Evolutionary conservation across 2,888 invertebrate species (phyloP), one percentile per base, ranked within the genome.

Genomic region (Cephonodes hylas): DNA sequence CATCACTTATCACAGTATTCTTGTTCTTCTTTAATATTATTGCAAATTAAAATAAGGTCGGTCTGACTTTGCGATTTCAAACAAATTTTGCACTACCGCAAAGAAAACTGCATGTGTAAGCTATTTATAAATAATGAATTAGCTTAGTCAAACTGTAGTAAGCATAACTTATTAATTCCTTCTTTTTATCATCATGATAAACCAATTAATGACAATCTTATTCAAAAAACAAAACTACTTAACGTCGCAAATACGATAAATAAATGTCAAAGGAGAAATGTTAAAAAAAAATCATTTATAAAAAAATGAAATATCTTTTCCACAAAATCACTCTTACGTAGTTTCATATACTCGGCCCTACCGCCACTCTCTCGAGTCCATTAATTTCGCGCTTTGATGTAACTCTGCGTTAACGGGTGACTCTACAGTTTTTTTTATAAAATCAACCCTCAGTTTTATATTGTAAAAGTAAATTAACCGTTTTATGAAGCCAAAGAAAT

Each of bases 351-450:
- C 56, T 27, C n/a, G 44, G 58, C 31, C 38, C 15, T 42, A 34
- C 25, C 31, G n/a, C 7, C 10, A 62, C 59, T 66, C 64, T 62
- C 31, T 63, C 63, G 64, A 66, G 65, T 74, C 79, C 79, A 80
- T 80, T 79, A 81, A 73, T 68, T 71, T 68, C 48, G 59, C 62
- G 67, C 80, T 83, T 80, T 81, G 79, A 81, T 81, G 77, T 80
- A 66, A 67, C 64, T 69, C 63, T 67, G 66, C 68, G 72, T 64
- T 65, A 71, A 74, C 62, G 67, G 74, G 72, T 82, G 84, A 84
- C 84, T 82, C 79, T 77, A 70, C 66, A 71, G 77, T 79, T 79
- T 77, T 22, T 48, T 23, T 68, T 68, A 64, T 53, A 53, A 62
- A 64, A 38, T 63, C 20, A 42, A 60, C 71, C 72, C 70, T 67